Evolutionary conservation across 2,888 invertebrate genomes (phyloP).

Genomic region (Hirtodrosophila alboralis): DNA sequence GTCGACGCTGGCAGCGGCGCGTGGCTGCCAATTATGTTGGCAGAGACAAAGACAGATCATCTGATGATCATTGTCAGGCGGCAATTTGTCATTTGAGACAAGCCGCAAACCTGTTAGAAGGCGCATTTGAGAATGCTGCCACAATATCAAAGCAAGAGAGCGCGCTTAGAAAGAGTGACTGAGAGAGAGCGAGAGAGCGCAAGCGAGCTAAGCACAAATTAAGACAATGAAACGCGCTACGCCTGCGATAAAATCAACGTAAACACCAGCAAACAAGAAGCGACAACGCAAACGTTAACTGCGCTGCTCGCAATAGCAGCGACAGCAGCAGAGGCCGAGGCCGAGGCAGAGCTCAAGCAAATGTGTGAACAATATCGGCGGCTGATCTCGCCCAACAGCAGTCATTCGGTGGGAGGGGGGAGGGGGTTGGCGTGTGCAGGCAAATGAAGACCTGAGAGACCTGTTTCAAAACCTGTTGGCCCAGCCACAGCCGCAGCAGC

Average conservation of each 20-base stretch:
- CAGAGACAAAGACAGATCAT: slow-evolving; percentile 26
- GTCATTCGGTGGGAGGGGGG: slow-evolving; percentile 13
- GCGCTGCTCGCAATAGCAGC: slow-evolving; percentile 29
- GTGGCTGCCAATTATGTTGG: slow-evolving; percentile 75
- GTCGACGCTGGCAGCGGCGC: slow-evolving; percentile 43
- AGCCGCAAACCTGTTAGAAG: slow-evolving; percentile 58
- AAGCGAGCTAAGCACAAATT: slow-evolving; percentile 63
- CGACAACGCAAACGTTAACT: slow-evolving; percentile 34
- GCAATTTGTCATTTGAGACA: slow-evolving; percentile 64
- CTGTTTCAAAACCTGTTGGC: slow-evolving; percentile 73
- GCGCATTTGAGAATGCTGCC: slow-evolving; percentile 17
- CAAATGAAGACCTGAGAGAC: slow-evolving; percentile 60
- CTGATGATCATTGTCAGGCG: slow-evolving; percentile 37
- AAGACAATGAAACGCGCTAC: slow-evolving; percentile 79
- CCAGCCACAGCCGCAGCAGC: too few species aligned
- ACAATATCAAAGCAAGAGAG: slow-evolving; percentile 13
- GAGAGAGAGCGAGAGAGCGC: slow-evolving; percentile 7
- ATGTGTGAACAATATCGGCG: slow-evolving; percentile 81
- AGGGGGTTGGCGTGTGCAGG: slow-evolving; percentile 1
- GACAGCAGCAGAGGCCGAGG: slow-evolving; percentile 16
- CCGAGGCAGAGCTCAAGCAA: slow-evolving; percentile 57
- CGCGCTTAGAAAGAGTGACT: too few species aligned
- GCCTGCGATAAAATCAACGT: slow-evolving; percentile 73
- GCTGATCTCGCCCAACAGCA: slow-evolving; percentile 71
- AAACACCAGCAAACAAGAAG: slow-evolving; percentile 67